Evolutionary conservation across 1,140 invertebrate species (phyloP).

Genomic region (Zaprionus africanus): DNA sequence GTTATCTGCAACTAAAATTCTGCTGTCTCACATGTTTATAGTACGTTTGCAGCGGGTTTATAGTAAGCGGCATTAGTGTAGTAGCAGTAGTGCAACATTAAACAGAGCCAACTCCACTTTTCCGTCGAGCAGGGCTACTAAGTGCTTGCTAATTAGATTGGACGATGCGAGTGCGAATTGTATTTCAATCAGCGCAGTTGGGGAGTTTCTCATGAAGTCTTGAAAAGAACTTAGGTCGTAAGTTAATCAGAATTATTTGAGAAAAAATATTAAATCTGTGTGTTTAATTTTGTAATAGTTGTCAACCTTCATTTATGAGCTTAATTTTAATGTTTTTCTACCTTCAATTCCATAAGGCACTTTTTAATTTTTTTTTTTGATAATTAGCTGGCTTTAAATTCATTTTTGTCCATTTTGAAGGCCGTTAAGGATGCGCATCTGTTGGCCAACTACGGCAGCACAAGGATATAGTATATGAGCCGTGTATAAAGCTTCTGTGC

Average conservation of each 20-base stretch:
- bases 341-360: neutral
- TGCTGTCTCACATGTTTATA: conserved; percentile 59
- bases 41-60: conserved; percentile 21
- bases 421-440: conserved; percentile 55
- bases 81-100: conserved; percentile 16
- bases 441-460: conserved; percentile 54
- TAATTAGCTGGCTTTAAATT: conserved; percentile 73
- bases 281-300: too few relatives aligned
- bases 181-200: neutral
- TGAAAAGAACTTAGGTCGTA: neutral
- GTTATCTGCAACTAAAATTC: conserved; percentile 57
- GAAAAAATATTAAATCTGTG: too few relatives aligned
- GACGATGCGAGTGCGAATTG: neutral
- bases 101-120: conserved; percentile 26
- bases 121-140: conserved; percentile 17
- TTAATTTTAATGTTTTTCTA: neutral
- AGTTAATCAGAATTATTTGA: neutral
- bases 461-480: neutral
- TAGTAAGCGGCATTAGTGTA: neutral
- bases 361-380: conserved; percentile 32
- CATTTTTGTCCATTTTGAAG: conserved; percentile 41
- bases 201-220: neutral
- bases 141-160: conserved; percentile 47
- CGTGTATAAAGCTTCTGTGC: conserved; percentile 55
- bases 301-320: neutral